Conservation (phyloP, 1,140 invertebrate species). For the Acromyrmex echinatior region DNA sequence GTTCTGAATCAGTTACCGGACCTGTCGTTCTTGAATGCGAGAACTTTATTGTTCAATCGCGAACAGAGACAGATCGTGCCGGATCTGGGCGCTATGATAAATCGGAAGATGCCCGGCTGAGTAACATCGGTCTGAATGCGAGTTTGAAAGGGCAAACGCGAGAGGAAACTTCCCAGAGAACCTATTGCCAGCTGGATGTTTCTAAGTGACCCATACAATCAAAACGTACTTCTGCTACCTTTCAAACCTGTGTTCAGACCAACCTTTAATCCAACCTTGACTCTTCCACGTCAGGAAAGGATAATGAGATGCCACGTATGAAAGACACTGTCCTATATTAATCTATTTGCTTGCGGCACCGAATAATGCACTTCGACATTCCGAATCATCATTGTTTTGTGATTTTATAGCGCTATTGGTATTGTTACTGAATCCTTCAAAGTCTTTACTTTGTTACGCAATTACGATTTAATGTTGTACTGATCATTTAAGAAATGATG, state of each 20-base stretch:
- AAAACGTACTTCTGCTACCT: slow-evolving; percentile 70
- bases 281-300: slow-evolving; percentile 65
- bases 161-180: slow-evolving; percentile 33
- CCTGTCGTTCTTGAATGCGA: slow-evolving; percentile 84
- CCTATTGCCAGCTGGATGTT: slow-evolving; percentile 44
- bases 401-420: slow-evolving; percentile 37
- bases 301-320: slow-evolving; percentile 24
- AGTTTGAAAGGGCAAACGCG: slow-evolving; percentile 78
- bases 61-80: slow-evolving; percentile 84
- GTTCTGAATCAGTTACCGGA: slow-evolving; percentile 85
- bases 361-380: slow-evolving; percentile 67
- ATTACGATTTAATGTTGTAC: slow-evolving; percentile 46
- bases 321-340: slow-evolving; percentile 30
- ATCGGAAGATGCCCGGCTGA: slow-evolving; percentile 86
- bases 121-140: slow-evolving; percentile 86
- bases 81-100: slow-evolving; percentile 85
- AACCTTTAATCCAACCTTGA: slow-evolving; percentile 66
- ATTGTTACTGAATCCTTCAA: slow-evolving; percentile 44
- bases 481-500: slow-evolving; percentile 20
- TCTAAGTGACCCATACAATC: slow-evolving; percentile 60
- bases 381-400: slow-evolving; percentile 63
- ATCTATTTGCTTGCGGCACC: slow-evolving; percentile 50
- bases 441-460: slow-evolving; percentile 36
- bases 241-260: slow-evolving; percentile 82
- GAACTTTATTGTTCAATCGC: slow-evolving; percentile 84